phyloP scores from a whole-genome alignment of 2,113 vertebrate species.

The Hiodon tergisus region DNA sequence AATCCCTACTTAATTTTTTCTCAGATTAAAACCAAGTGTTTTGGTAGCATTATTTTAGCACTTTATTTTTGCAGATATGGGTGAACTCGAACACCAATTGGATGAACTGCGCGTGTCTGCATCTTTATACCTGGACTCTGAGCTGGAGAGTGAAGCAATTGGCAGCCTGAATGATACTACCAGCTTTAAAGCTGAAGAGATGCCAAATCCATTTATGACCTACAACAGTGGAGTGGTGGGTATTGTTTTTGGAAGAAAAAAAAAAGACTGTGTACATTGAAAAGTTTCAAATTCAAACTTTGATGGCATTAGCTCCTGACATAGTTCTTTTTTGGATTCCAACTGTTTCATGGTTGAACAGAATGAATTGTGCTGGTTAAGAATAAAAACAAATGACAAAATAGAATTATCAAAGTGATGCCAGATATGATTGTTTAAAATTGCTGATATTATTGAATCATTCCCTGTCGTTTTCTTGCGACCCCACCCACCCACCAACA shows the following conservation, averaged over 20 bases:
- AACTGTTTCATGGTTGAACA: background rate
- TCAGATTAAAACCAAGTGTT: background rate
- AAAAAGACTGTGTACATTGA: background rate
- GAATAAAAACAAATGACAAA: too few species aligned
- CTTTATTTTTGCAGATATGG: constrained; percentile 35
- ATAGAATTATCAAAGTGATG: background rate
- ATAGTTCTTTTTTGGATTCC: too few species aligned
- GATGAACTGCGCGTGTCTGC: constrained; percentile 36
- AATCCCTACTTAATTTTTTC: background rate
- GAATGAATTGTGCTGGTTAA: background rate
- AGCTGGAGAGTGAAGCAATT: constrained; percentile 35
- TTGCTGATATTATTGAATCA: background rate
- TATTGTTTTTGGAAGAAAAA: background rate
- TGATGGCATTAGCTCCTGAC: too few species aligned
- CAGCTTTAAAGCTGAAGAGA: constrained; percentile 26
- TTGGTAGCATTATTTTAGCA: background rate
- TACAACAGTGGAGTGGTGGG: constrained; percentile 52
- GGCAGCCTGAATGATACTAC: constrained; percentile 24
- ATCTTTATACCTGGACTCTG: constrained; percentile 21
- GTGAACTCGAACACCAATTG: constrained; percentile 51
- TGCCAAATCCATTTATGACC: constrained; percentile 44
- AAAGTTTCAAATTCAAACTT: background rate
- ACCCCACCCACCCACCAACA: constrained; percentile 23
- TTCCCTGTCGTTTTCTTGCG: background rate
- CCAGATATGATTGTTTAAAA: background rate